Base-by-base conservation (phyloP, 2,797 vertebrate genomes). In the Phoebastria nigripes region DNA sequence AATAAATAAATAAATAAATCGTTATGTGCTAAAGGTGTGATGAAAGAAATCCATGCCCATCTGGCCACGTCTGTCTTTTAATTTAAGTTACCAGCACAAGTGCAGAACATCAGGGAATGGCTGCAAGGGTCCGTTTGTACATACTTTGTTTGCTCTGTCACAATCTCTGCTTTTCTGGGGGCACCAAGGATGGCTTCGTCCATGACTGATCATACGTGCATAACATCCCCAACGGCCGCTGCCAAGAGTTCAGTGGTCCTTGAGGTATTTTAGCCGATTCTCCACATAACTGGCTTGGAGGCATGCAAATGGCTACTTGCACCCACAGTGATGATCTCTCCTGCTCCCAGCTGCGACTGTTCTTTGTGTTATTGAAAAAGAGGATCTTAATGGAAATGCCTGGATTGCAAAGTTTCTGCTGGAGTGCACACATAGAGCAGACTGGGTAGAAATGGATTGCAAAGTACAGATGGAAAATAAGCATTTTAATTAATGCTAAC, bases 401-500 rank as follows among this genome's bases (percentile, higher is more conserved):
- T 82, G 52, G 26, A 71, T 80, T 77, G 56, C 51, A 89, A 87
- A 89, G 51, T 79, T 95, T 89, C 58, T 92, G 52, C 83, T 70
- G 51, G 65, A 89, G 74, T 56, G 63, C 52, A 31, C 39, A 35
- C 31, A 42, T 2, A 41, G 24, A 87, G 19, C 86, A 94, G 80
- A 39, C 55, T 56, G 82, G 28, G 7, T 80, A 70, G 55, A 85
- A 94, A 87, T 26, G 25, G 12, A 65, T 81, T 96, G 25, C 71
- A 77, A 94, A 93, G 46, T 91, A 73, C 83, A 96, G 84, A 95
- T 94, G 95, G 90, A 96, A 63, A 96, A 95, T 82, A 94, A 74
- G 76, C 79, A 87, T 87, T 96, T 92, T 97, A 98, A 96, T 97
- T 96, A 97, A 95, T 87, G 93, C n/a, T 94, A 82, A 96, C 89